Conservation (phyloP, 2,888 invertebrate genomes). For the Dryococelus australis region DNA sequence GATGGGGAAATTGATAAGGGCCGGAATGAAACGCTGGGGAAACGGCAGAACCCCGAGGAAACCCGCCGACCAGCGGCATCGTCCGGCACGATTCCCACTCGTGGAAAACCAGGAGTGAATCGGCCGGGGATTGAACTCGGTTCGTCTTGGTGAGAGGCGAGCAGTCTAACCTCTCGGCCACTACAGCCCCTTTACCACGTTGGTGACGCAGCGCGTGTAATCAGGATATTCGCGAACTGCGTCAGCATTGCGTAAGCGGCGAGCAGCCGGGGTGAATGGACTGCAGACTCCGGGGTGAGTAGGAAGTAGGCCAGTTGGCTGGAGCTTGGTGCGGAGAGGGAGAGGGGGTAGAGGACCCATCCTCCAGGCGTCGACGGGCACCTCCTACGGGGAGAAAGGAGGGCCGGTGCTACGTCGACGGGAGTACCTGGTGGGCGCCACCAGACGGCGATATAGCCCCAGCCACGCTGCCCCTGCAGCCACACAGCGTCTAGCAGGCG, state of each 20-base stretch:
- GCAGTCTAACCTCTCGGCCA: too few relatives aligned
- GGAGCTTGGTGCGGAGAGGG: background rate
- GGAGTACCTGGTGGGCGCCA: background rate
- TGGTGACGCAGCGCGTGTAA: too few relatives aligned
- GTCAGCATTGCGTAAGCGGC: background rate
- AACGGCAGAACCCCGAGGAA: too few relatives aligned
- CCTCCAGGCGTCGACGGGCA: background rate
- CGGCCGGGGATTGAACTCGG: too few relatives aligned
- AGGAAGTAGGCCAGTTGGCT: background rate
- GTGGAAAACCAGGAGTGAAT: too few relatives aligned
- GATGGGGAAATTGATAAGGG: too few relatives aligned
- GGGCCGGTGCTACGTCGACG: too few relatives aligned
- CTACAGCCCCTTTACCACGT: too few relatives aligned
- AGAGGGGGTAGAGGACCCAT: background rate
- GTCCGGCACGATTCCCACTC: too few relatives aligned
- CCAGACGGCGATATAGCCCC: background rate
- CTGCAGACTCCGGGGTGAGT: background rate
- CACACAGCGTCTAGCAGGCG: background rate
- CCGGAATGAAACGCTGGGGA: too few relatives aligned
- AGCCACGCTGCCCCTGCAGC: background rate
- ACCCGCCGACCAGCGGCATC: too few relatives aligned
- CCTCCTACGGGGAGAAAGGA: background rate
- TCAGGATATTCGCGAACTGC: background rate
- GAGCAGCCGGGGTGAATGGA: background rate
- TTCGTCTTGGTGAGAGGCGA: too few relatives aligned